These are phyloP conservation scores for Capromys pilorides DNA, from an alignment of 2,797 vertebrate genomes.

Conservation along the genomic window DNA sequence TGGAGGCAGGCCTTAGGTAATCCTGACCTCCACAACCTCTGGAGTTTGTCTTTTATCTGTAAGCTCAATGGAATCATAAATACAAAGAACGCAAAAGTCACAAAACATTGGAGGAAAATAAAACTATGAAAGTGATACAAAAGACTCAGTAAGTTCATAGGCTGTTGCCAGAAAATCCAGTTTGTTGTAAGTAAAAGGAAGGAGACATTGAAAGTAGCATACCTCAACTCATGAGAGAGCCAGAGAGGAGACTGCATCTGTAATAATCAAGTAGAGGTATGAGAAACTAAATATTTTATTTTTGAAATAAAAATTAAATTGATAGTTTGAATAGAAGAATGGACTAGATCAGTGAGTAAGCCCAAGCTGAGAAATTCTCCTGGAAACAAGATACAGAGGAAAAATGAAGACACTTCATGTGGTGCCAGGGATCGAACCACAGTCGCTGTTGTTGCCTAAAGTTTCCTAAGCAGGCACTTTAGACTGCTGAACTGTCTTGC, in stretches of 20 bases:
- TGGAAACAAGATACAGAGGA: constrained; percentile 35
- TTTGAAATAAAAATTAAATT: constrained; percentile 16
- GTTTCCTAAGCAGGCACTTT: too few relatives aligned
- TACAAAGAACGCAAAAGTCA: neutral
- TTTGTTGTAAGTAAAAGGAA: constrained; percentile 27
- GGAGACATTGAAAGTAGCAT: constrained; percentile 43
- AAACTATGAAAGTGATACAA: neutral
- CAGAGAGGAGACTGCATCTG: neutral
- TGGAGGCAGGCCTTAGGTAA: neutral
- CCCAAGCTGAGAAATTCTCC: neutral
- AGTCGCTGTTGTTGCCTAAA: too few relatives aligned
- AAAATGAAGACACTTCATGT: neutral
- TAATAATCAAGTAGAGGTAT: neutral
- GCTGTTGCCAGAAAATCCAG: neutral
- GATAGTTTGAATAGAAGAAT: neutral
- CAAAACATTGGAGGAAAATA: neutral
- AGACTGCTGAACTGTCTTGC: too few relatives aligned
- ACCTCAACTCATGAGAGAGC: constrained; percentile 13
- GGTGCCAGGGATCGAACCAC: too few relatives aligned
- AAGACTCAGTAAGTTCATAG: neutral
- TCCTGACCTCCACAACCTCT: neutral
- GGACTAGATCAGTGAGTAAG: neutral
- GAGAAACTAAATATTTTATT: neutral
- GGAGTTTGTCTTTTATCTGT: neutral
- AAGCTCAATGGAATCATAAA: neutral